phyloP scores from a whole-genome alignment of 1,140 invertebrate species.

The Drosophila novamexicana region DNA sequence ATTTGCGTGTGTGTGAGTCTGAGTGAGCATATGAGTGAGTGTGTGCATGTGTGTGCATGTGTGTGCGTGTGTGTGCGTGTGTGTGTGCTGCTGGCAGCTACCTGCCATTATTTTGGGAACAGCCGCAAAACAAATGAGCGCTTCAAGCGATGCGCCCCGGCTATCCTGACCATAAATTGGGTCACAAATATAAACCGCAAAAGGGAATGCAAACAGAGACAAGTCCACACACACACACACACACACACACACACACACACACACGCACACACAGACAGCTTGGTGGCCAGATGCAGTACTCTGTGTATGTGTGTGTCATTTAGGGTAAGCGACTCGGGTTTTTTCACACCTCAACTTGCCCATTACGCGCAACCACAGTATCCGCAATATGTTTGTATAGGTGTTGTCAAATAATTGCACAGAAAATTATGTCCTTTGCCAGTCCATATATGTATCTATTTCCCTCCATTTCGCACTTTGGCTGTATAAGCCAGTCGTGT shows the following conservation, averaged over 20 bases:
- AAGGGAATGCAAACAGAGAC: constrained; percentile 41
- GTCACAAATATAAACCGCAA: constrained; percentile 64
- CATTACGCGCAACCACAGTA: constrained; percentile 65
- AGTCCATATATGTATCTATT: neutral
- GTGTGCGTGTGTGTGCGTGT: constrained; percentile 27
- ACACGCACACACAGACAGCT: neutral
- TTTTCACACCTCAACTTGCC: constrained; percentile 38
- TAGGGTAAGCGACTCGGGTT: constrained; percentile 3
- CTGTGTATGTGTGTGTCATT: constrained; percentile 1
- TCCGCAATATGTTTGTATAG: constrained; percentile 69
- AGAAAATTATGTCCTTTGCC: constrained; percentile 10
- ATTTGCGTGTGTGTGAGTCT: neutral
- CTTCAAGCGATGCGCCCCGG: constrained; percentile 24
- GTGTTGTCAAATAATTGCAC: constrained; percentile 71
- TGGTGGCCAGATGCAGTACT: constrained; percentile 34
- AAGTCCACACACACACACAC: neutral
- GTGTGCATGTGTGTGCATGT: constrained; percentile 22
- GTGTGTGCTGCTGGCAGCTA: constrained; percentile 43
- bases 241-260: constrained; percentile 23
- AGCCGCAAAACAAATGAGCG: constrained; percentile 67
- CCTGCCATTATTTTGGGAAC: constrained; percentile 55
- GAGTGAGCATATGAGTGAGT: constrained; percentile 9
- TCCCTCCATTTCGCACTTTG: neutral
- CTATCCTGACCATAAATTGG: constrained; percentile 46
- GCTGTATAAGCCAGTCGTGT: neutral